Evolutionary conservation across 2,888 invertebrate genomes (phyloP), one percentile per base, ranked within the genome.

Genomic region (Sarcophaga rosellei): DNA sequence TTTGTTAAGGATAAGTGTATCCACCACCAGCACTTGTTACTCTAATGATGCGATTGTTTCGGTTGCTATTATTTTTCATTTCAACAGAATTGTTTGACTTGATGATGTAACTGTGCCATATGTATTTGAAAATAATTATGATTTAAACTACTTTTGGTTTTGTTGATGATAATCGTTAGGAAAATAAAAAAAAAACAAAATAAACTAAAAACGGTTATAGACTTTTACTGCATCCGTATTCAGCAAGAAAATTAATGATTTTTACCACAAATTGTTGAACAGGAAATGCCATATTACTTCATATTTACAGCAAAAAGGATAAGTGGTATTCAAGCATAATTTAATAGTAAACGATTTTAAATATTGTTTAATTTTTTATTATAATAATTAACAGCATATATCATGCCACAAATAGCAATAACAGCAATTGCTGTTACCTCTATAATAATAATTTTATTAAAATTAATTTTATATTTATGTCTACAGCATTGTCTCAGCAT

Each of bases 31-130:
- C 59, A 80, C 75, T 84, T 80, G 84, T 80, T 84, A 73, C 68
- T 53, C 59, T 77, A 86, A 83, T 83, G 86, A 86, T 80, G 78
- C 62, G 45, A 53, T 73, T 73, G 82, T 82, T 61, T n/a, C 21
- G 15, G 1, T 45, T 47, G 10, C 21, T 65, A 11, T 23, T 11
- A 12, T 66, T 66, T 17, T 44, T 44, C 11, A 11, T 17, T 68
- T 80, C 10, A 73, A 59, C 25, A 65, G 57, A 53, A 76, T 66
- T 61, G 23, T 77, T 74, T 83, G 73, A 83, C 76, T 82, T 82
- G 65, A 10, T 80, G 68, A 57, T 80, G 45, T 63, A 73, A 15
- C 53, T 69, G 72, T 70, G 79, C 69, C 74, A 69, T 65, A 35
- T 61, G 10, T n/a, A 61, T 72, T 65, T 63, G 35, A 74, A 75